These are phyloP conservation scores for Pterostichus niger DNA, from an alignment of 2,888 invertebrate species.

Conservation along the genomic window DNA sequence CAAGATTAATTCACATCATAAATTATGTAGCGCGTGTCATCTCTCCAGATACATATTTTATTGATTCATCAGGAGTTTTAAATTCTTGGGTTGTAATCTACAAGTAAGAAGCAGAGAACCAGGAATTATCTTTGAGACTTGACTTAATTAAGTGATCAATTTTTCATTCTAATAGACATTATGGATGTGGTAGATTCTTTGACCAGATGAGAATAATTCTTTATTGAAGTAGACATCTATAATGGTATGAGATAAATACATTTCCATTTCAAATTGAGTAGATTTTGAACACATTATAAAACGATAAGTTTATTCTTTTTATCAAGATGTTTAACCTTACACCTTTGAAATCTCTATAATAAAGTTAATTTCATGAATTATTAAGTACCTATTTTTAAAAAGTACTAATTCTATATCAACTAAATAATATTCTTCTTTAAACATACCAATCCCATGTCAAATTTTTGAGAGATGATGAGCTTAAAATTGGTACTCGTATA, in stretches of 20 bases:
- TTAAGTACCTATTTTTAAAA: too few species aligned
- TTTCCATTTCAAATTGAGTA: conserved; percentile 22
- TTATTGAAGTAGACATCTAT: conserved; percentile 8
- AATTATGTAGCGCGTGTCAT: conserved; percentile 24
- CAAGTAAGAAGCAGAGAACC: not conserved
- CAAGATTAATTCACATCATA: conserved; percentile 47
- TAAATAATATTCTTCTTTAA: too few species aligned
- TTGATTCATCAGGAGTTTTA: conserved; percentile 24
- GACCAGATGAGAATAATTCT: conserved; percentile 6
- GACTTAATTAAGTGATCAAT: conserved; percentile 48
- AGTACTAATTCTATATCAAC: too few species aligned
- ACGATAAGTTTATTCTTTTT: too few species aligned
- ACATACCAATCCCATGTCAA: too few species aligned
- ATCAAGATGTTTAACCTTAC: too few species aligned
- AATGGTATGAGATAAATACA: conserved; percentile 37
- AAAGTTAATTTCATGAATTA: too few species aligned
- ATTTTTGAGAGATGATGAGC: too few species aligned
- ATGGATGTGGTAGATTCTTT: conserved; percentile 34
- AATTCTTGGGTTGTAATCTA: conserved; percentile 13
- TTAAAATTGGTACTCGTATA: too few species aligned
- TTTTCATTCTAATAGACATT: conserved; percentile 45
- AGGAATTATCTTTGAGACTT: conserved; percentile 14
- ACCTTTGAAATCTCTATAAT: too few species aligned
- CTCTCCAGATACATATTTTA: conserved; percentile 37
- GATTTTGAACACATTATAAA: too few species aligned